Percentiles rank a stretch among this genome's conserved stretches.
phyloP scores from a whole-genome alignment of 2,113 vertebrate species.

The Sapayoa aenigma region DNA sequence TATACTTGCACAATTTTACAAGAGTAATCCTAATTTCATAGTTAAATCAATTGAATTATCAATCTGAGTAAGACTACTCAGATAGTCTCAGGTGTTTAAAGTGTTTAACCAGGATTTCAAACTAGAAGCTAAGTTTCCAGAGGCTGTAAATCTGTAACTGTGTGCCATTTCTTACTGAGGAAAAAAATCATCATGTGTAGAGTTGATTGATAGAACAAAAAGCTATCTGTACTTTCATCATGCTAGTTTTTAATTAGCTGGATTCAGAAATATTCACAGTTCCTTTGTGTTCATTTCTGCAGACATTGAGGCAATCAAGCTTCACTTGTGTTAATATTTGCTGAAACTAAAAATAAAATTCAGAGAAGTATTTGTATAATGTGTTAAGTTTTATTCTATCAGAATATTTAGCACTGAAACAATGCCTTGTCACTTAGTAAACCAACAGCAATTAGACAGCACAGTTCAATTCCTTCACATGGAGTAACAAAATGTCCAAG shows the following conservation, averaged over 20 bases:
- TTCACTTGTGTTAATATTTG: neutral
- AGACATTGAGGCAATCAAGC: neutral
- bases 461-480: neutral
- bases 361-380: neutral
- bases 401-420: conserved; percentile 7
- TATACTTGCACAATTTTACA: neutral
- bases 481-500: neutral
- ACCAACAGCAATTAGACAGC: neutral
- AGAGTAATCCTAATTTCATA: neutral
- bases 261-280: neutral
- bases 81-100: neutral
- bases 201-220: neutral
- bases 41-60: neutral
- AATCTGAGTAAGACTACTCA: neutral
- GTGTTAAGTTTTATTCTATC: neutral
- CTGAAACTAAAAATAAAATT: conserved; percentile 6
- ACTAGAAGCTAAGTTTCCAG: neutral
- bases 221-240: neutral
- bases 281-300: conserved; percentile 5
- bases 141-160: neutral
- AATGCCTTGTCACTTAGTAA: conserved; percentile 23
- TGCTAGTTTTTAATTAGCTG: neutral
- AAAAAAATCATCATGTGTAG: conserved; percentile 2
- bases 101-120: neutral
- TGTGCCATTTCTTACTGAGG: neutral